Conservation (phyloP, 1,140 invertebrate species). For the Lepidurus packardi region DNA sequence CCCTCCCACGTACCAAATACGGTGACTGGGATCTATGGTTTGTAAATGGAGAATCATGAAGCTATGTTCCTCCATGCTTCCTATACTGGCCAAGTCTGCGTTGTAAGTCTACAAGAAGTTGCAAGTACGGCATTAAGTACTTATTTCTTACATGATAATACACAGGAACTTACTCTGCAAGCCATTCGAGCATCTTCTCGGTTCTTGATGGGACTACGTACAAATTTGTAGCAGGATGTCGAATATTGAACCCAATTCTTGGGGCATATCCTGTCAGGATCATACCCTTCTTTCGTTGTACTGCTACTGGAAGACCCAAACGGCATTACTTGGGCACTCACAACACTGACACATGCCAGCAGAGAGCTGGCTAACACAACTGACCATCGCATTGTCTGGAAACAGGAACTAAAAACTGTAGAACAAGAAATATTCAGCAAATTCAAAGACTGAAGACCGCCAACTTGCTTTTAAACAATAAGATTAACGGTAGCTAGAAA, state of each 20-base stretch:
- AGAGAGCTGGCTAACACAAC: background rate
- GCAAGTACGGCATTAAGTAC: slow-evolving; percentile 26
- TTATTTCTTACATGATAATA: slow-evolving; percentile 2
- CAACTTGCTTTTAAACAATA: background rate
- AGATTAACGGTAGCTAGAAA: too few species aligned
- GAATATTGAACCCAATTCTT: slow-evolving; percentile 70
- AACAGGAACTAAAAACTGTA: background rate
- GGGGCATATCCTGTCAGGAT: slow-evolving; percentile 55
- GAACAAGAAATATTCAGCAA: too few species aligned
- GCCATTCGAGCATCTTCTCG: slow-evolving; percentile 71
- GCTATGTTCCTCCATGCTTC: slow-evolving; percentile 75
- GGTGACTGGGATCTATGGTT: slow-evolving; percentile 73
- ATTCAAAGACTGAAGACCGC: background rate
- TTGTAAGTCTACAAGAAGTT: slow-evolving; percentile 54
- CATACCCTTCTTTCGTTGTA: slow-evolving; percentile 23
- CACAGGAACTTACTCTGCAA: slow-evolving; percentile 54
- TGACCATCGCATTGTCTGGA: background rate
- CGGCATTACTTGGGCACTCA: background rate
- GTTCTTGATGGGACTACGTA: slow-evolving; percentile 70
- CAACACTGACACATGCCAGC: background rate
- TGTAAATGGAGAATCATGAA: slow-evolving; percentile 73
- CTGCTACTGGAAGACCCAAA: background rate
- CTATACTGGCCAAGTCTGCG: slow-evolving; percentile 71
- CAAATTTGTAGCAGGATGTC: slow-evolving; percentile 77
- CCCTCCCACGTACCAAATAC: slow-evolving; percentile 77